Percentiles rank a stretch among this genome's conserved stretches.
These are phyloP conservation scores for Netelia inedita DNA, from an alignment of 2,888 invertebrate species.

Conservation along the genomic window DNA sequence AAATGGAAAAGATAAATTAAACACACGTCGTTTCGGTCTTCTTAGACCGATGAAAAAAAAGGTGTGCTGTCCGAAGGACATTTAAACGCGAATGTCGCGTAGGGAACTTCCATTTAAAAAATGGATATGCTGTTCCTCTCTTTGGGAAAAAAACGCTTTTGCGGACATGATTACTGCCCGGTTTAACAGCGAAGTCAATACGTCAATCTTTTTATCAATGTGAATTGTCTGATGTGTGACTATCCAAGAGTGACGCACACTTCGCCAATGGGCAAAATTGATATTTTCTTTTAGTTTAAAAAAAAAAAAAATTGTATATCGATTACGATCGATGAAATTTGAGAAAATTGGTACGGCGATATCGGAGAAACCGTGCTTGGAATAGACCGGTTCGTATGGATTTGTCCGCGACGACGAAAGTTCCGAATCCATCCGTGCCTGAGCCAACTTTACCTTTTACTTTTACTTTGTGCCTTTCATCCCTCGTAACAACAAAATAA, in stretches of 20 bases:
- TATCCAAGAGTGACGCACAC: conserved; percentile 54
- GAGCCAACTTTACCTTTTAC: conserved; percentile 76
- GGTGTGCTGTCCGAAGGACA: conserved; percentile 38
- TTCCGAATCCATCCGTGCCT: conserved; percentile 74
- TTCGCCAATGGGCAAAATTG: conserved; percentile 61
- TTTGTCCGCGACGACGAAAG: conserved; percentile 64
- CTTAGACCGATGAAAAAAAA: conserved; percentile 29
- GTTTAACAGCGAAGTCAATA: conserved; percentile 78
- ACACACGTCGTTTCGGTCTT: conserved; percentile 53
- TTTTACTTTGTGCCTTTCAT: conserved; percentile 83
- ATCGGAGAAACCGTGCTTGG: conserved; percentile 39
- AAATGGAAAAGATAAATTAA: background rate
- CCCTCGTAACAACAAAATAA: conserved; percentile 54
- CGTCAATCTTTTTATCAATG: conserved; percentile 62
- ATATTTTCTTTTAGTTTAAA: conserved; percentile 33
- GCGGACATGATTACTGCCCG: conserved; percentile 78
- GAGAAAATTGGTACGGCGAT: conserved; percentile 56
- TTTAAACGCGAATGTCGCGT: conserved; percentile 35
- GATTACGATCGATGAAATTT: conserved; percentile 40
- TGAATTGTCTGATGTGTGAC: conserved; percentile 54
- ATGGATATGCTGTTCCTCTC: conserved; percentile 39
- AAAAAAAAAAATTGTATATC: background rate
- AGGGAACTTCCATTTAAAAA: conserved; percentile 47
- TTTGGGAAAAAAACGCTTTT: conserved; percentile 64
- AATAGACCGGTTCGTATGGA: conserved; percentile 25